A percentile compares a stretch with the other conserved stretches of the same genome.
phyloP scores from a whole-genome alignment of 2,888 invertebrate species.

The Idaea straminata region DNA sequence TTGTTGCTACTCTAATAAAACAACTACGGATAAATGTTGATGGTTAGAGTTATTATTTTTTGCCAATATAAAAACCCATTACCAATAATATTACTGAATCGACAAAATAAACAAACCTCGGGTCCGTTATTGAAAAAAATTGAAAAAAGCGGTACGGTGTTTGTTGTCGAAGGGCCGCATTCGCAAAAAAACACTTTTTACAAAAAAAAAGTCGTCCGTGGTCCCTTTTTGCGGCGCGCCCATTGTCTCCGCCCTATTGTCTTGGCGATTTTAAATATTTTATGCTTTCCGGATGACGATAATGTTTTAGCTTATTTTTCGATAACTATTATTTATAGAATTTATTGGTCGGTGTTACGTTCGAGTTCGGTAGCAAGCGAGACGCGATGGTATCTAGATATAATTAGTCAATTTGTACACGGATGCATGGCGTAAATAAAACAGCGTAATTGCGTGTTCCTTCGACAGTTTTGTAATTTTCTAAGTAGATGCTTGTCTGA shows the following conservation, averaged over 20 bases:
- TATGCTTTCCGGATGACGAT: conserved; percentile 77
- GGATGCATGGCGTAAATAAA: conserved; percentile 47
- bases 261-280: conserved; percentile 76
- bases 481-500: conserved; percentile 42
- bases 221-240: conserved; percentile 69
- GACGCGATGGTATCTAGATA: conserved; percentile 41
- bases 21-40: conserved; percentile 23
- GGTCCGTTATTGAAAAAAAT: conserved; percentile 69
- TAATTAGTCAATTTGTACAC: conserved; percentile 61
- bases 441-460: conserved; percentile 44
- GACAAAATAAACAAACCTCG: conserved; percentile 71
- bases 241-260: conserved; percentile 77
- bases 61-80: conserved; percentile 48
- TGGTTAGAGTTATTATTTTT: conserved; percentile 32
- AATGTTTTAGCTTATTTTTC: conserved; percentile 75
- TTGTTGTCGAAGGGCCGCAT: conserved; percentile 65
- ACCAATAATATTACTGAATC: conserved; percentile 55
- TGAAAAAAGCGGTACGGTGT: conserved; percentile 63
- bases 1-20: conserved; percentile 5
- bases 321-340: conserved; percentile 77
- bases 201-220: conserved; percentile 47
- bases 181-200: conserved; percentile 68
- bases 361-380: conserved; percentile 25
- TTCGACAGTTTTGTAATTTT: conserved; percentile 48
- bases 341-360: conserved; percentile 63